Evolutionary conservation across 2,797 vertebrate genomes (phyloP), one percentile per base, ranked within the genome.

Genomic region (Arnoldichthys spilopterus): DNA sequence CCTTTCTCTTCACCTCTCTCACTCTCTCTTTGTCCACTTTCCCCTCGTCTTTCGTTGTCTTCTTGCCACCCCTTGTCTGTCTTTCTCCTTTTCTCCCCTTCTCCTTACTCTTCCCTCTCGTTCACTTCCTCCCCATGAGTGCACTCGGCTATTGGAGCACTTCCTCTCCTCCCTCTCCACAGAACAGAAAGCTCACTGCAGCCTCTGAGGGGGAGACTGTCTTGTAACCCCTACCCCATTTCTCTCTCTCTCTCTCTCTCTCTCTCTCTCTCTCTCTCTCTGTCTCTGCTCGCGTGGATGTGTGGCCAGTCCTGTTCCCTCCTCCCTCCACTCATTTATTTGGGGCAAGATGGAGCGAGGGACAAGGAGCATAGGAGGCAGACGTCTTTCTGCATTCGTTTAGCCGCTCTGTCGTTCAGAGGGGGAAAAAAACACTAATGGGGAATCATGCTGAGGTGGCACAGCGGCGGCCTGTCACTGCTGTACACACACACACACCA

Each of bases 191-290:
- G 77, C 91, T 91, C 78, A 90, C 91, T 61, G 78, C 12, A 78
- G 86, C 91, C 88, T 87, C 87, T 11, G 54, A 86, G 86, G 88
- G 87, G 87, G 79, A 91, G 89, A 92, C 90, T 89, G 90, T 89
- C 84, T 89, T 22, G 76, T 80, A 87, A 87, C 37, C 24, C 76
- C 68, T 37, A 72, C 56, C 72, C 64, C 59, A 37, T 66, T 20
- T 58, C 58, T 59, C 40, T n/a, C 0, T 69, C 26, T 40, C 49
- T 51, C 49, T 20, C 20, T 53, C 51, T n/a, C 51, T 53, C n/a
- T 12, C 53, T 56, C 8, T 26, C 53, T 26, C 12, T 24, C 22
- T 26, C 24, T 28, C 11, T 28, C 24, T 28, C 1, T 2, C 4
- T 1, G 63, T 43, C n/a, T 43, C 34, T 37, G 3, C 34, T 8